Conservation (phyloP, 2,113 vertebrate genomes). For the Poecile atricapillus region DNA sequence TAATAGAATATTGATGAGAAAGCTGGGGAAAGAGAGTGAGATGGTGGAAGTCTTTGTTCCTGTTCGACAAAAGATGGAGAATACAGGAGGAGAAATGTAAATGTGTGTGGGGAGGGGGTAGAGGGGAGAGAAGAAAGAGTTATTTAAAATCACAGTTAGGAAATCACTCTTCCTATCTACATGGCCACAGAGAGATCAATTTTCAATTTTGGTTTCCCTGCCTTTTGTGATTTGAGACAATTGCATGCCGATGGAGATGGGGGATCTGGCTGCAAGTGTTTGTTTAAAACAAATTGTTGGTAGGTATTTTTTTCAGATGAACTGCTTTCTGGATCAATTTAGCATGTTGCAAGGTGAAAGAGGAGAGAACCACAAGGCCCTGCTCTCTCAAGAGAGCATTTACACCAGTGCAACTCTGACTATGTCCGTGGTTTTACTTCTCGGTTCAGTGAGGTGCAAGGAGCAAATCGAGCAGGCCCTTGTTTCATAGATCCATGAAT, state of each 20-base stretch:
- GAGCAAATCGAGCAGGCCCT: neutral
- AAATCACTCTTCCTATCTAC: constrained; percentile 42
- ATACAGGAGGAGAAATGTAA: constrained; percentile 7
- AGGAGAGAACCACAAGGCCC: neutral
- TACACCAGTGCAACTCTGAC: neutral
- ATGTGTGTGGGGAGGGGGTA: neutral
- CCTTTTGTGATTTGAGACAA: constrained; percentile 49
- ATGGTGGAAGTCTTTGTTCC: constrained; percentile 53
- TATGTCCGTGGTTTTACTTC: fast-evolving
- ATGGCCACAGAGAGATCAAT: constrained; percentile 42
- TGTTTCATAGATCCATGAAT: neutral
- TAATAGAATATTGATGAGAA: constrained; percentile 64
- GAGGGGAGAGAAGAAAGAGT: neutral
- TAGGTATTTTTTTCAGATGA: neutral
- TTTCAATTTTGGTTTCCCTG: constrained; percentile 63
- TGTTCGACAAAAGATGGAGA: constrained; percentile 33
- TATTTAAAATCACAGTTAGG: constrained; percentile 52
- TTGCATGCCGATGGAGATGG: neutral
- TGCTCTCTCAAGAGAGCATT: neutral
- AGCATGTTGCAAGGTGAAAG: neutral
- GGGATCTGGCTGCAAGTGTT: constrained; percentile 22
- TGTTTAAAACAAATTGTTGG: constrained; percentile 43
- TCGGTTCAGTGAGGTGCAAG: neutral
- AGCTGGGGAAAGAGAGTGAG: neutral
- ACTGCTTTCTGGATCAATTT: constrained; percentile 25